These are phyloP conservation scores for Sebastolobus alascanus DNA, from an alignment of 2,797 vertebrate genomes.

Conservation along the genomic window DNA sequence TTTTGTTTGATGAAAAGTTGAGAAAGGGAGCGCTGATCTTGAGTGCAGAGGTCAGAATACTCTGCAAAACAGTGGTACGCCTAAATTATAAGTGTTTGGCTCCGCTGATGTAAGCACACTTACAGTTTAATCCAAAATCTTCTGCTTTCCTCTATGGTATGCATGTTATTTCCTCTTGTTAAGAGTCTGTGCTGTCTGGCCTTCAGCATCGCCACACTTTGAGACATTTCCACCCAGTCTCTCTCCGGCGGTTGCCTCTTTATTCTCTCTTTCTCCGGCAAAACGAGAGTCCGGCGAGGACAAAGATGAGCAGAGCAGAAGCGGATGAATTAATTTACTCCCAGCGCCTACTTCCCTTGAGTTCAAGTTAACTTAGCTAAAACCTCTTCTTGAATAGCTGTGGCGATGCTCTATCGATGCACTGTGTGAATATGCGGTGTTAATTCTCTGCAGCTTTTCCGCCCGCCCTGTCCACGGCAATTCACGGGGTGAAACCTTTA, in stretches of 20 bases:
- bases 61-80: neutral
- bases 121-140: slow-evolving; percentile 8
- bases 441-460: slow-evolving; percentile 3
- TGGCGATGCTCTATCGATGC: slow-evolving; percentile 3
- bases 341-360: slow-evolving; percentile 18
- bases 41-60: slow-evolving; percentile 4
- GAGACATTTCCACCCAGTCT: neutral
- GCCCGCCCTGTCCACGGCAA: neutral
- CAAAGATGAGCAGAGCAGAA: slow-evolving; percentile 20
- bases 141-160: neutral
- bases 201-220: slow-evolving; percentile 15
- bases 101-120: slow-evolving; percentile 9
- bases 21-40: slow-evolving; percentile 25
- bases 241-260: neutral
- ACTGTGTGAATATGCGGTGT: neutral
- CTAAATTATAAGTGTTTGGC: slow-evolving; percentile 14
- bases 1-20: slow-evolving; percentile 37
- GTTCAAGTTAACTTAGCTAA: slow-evolving; percentile 14
- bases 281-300: slow-evolving; percentile 2
- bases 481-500: slow-evolving; percentile 32
- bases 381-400: slow-evolving; percentile 15
- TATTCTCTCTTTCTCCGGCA: slow-evolving; percentile 4
- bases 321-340: slow-evolving; percentile 50
- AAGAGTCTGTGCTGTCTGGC: slow-evolving; percentile 25
- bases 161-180: slow-evolving; percentile 34